Base-by-base conservation (phyloP, 2,797 vertebrate species). In the Lutjanus campechanus region DNA sequence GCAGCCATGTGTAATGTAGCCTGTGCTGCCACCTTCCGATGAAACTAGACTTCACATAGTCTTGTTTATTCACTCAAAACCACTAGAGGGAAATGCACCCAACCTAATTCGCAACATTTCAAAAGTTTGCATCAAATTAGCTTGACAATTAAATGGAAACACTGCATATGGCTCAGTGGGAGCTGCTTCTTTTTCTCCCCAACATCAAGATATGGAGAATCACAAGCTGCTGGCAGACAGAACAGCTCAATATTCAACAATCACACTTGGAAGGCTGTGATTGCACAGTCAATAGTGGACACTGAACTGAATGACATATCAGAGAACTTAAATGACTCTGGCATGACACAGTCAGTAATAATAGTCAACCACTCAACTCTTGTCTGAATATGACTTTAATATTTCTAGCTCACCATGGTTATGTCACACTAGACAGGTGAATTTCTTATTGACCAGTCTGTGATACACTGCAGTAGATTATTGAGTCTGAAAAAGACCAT, bases 311-410 rank as follows among this genome's bases (percentile, higher is more conserved):
- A 29, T 3, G 47, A 36, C 29, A 51, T 43, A 50, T 36, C 46
- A 60, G 46, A 66, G 40, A 50, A 50, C 50, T 16, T 40, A 50
- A 71, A 50, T 71, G 25, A 36, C 56, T 17, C 29, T 58, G 15
- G 9, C 55, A 56, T 54, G n/a, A 40, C 9, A 29, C 54, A 29
- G 13, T 36, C 29, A 36, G 29, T 36, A 36, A 36, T 5, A 36
- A 36, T 36, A 36, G 5, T 36, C 29, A 36, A 36, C 29, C 54
- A 59, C 9, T 40, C 29, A 40, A 40, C 12, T 25, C 56, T 59
- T 10, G 3, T 59, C 56, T 40, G 29, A 40, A 36, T 36, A 59
- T 19, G 5, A 25, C 20, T 25, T 55, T 15, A 25, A 15, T 55
- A 25, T 55, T 55, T 55, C 29, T 36, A 36, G 29, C 29, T 36